Conservation (phyloP, 2,888 invertebrate genomes). For the Pterobdella sp. region DNA sequence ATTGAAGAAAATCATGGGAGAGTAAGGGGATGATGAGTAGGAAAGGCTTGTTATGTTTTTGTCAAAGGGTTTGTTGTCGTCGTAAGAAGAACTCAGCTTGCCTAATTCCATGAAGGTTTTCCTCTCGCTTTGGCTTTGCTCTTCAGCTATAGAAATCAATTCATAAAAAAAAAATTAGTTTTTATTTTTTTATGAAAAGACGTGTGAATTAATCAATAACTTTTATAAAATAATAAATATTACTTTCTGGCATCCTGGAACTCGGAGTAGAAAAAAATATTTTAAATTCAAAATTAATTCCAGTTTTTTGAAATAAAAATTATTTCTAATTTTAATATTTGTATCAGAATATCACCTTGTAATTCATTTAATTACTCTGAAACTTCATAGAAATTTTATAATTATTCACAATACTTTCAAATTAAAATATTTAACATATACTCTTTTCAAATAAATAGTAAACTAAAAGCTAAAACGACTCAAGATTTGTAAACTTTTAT, state of each 20-base stretch:
- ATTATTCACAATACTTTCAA: too few species aligned
- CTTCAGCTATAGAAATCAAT: background rate
- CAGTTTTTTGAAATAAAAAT: too few species aligned
- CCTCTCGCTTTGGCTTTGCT: conserved; percentile 14
- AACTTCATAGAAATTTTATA: too few species aligned
- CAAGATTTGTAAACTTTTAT: too few species aligned
- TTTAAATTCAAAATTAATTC: background rate
- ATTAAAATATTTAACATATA: too few species aligned
- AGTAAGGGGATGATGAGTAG: background rate
- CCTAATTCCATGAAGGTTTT: conserved; percentile 24
- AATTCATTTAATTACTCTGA: too few species aligned
- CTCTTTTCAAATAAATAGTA: too few species aligned
- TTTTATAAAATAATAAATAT: background rate
- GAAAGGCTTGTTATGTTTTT: background rate
- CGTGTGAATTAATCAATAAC: background rate
- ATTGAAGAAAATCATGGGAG: conserved; percentile 17
- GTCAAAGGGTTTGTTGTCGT: background rate
- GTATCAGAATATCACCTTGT: too few species aligned
- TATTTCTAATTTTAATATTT: too few species aligned
- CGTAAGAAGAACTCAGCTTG: background rate
- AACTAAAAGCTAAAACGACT: too few species aligned
- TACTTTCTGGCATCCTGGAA: background rate
- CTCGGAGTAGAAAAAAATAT: background rate
- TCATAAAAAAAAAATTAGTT: background rate
- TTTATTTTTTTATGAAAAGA: background rate